These are phyloP conservation scores for Zaprionus lachaisei DNA, from an alignment of 1,140 invertebrate genomes.

Conservation along the genomic window DNA sequence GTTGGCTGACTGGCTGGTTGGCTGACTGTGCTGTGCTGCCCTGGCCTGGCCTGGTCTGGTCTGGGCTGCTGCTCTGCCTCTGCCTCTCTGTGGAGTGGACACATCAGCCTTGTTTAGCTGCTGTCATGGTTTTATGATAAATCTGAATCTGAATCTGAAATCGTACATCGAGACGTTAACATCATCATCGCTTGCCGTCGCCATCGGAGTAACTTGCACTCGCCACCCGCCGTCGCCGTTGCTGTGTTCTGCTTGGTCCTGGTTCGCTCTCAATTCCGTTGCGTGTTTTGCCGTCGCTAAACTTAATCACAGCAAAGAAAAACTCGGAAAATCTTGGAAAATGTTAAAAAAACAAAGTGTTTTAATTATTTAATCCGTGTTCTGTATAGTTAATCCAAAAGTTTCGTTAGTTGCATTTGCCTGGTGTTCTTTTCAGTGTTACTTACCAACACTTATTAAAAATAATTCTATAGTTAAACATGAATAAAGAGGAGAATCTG, in stretches of 20 bases:
- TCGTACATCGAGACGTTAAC: constrained; percentile 84
- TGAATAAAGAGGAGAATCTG: constrained; percentile 76
- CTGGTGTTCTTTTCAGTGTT: background rate
- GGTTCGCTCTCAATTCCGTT: constrained; percentile 11
- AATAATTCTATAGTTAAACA: constrained; percentile 1
- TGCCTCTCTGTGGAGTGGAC: constrained; percentile 67
- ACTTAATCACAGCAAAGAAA: background rate
- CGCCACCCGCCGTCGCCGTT: constrained; percentile 44
- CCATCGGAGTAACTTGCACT: constrained; percentile 56
- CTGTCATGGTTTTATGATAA: constrained; percentile 84
- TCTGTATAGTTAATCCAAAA: background rate
- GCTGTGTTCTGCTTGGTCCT: constrained; percentile 16
- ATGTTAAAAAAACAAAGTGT: constrained; percentile 18
- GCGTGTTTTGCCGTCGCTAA: constrained; percentile 49
- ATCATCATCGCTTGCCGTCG: constrained; percentile 67
- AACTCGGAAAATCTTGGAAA: background rate
- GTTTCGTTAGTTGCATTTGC: background rate
- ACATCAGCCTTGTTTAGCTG: constrained; percentile 76
- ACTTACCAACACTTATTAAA: background rate
- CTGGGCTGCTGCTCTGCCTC: constrained; percentile 21
- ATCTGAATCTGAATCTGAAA: constrained; percentile 84
- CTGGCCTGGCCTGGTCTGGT: constrained; percentile 37
- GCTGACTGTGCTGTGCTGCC: constrained; percentile 27
- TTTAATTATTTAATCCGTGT: background rate
- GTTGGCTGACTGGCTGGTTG: constrained; percentile 69